A percentile compares a stretch with the other conserved stretches of the same genome.
These are phyloP conservation scores for Diabrotica undecimpunctata DNA, from an alignment of 1,140 invertebrate genomes.

Conservation along the genomic window DNA sequence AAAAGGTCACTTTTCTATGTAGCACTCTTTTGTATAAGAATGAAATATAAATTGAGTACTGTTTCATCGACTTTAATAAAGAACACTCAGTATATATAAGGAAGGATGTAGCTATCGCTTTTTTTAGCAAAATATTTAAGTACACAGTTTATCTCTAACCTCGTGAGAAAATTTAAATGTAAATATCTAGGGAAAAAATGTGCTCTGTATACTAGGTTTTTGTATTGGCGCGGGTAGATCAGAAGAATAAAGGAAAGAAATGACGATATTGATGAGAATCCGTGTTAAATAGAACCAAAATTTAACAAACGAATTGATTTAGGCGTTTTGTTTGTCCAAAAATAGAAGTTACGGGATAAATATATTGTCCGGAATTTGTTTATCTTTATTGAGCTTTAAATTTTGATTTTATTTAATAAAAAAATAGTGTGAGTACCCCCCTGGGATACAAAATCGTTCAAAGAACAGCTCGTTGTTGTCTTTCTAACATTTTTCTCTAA, in stretches of 20 bases:
- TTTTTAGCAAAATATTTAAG: background rate
- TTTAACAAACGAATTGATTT: too few species aligned
- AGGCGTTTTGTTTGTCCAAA: too few species aligned
- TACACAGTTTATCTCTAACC: conserved; percentile 31
- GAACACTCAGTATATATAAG: background rate
- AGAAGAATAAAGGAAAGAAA: background rate
- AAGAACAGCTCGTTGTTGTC: too few species aligned
- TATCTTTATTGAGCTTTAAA: too few species aligned
- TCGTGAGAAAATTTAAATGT: conserved; percentile 33
- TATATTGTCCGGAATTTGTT: too few species aligned
- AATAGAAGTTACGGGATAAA: too few species aligned
- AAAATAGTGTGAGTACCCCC: too few species aligned
- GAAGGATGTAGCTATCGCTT: conserved; percentile 4
- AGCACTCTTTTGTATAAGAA: background rate
- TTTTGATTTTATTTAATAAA: too few species aligned
- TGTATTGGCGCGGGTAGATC: background rate
- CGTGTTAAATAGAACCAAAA: too few species aligned
- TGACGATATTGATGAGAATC: background rate
- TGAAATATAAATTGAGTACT: background rate
- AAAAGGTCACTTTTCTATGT: conserved; percentile 7
- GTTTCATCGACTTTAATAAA: background rate
- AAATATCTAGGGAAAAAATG: conserved; percentile 37
- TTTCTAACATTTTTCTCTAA: too few species aligned
- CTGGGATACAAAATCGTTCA: too few species aligned
- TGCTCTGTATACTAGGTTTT: conserved; percentile 21